Evolutionary conservation across 2,113 vertebrate species (phyloP).

Genomic region (Brachypteracias leptosomus): DNA sequence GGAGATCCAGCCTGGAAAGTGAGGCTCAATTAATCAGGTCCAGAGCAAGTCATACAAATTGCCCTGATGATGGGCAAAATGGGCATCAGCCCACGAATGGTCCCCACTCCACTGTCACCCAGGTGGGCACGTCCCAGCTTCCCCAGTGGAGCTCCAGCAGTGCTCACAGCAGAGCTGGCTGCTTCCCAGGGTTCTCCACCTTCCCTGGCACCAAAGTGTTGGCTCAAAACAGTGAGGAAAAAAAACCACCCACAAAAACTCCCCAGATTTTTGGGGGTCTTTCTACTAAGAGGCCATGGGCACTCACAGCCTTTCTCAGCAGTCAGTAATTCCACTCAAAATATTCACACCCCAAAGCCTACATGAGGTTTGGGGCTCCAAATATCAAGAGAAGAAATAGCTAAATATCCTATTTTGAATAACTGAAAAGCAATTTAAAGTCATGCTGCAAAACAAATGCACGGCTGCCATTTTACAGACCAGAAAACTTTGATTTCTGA

Average conservation of each 20-base stretch:
- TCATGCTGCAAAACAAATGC: background rate
- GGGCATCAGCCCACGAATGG: fast-evolving
- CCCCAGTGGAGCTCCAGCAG: background rate
- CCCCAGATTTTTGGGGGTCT: fast-evolving
- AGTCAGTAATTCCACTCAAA: background rate
- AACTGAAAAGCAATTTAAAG: background rate
- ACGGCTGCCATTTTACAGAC: background rate
- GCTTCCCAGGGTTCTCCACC: background rate
- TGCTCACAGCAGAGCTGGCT: background rate
- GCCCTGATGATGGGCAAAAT: background rate
- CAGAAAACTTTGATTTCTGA: background rate
- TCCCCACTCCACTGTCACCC: background rate
- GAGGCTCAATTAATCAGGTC: background rate
- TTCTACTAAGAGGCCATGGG: background rate
- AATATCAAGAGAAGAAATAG: background rate
- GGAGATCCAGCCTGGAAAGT: background rate
- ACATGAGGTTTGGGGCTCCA: background rate
- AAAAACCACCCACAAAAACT: fast-evolving
- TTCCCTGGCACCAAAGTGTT: background rate
- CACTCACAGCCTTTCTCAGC: background rate
- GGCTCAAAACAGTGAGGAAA: background rate
- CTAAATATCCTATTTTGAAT: background rate
- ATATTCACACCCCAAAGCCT: background rate
- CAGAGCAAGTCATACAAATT: background rate
- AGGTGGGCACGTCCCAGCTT: background rate